Evolutionary conservation across 2,888 invertebrate species (phyloP).

Genomic region (Liodrosophila aerea): DNA sequence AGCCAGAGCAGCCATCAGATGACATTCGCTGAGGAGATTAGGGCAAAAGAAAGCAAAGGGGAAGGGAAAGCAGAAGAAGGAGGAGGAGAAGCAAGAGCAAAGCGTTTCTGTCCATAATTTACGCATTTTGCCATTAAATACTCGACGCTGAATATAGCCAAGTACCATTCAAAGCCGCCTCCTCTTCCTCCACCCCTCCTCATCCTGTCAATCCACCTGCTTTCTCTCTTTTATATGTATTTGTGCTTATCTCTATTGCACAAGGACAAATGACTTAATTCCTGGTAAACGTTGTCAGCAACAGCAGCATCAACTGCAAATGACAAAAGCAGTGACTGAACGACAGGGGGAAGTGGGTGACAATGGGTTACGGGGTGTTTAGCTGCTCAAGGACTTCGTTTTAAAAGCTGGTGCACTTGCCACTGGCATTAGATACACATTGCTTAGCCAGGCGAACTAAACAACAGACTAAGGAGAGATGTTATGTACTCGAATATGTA

Average conservation of each 20-base stretch:
- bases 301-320: slow-evolving; percentile 29
- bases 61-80: background rate
- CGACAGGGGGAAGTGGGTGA: background rate
- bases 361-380: background rate
- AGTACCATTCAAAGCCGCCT: background rate
- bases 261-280: slow-evolving; percentile 80
- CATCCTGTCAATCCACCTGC: background rate
- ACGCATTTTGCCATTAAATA: slow-evolving; percentile 80
- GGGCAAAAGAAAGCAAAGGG: background rate
- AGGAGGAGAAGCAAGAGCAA: background rate
- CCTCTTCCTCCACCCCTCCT: background rate
- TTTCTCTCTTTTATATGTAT: slow-evolving; percentile 5
- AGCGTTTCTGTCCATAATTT: slow-evolving; percentile 66
- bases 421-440: no score
- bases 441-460: no score
- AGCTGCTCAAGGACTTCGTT: background rate
- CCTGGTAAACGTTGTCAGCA: slow-evolving; percentile 62
- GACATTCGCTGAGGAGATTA: slow-evolving; percentile 28
- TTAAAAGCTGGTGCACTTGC: no score
- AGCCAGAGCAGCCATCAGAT: slow-evolving; percentile 54
- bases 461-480: no score
- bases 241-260: slow-evolving; percentile 58
- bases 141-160: slow-evolving; percentile 49
- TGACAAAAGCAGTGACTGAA: slow-evolving; percentile 24
- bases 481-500: no score